Evolutionary conservation across 2,888 invertebrate genomes (phyloP), one percentile per base, ranked within the genome.

Genomic region (Syritta pipiens): DNA sequence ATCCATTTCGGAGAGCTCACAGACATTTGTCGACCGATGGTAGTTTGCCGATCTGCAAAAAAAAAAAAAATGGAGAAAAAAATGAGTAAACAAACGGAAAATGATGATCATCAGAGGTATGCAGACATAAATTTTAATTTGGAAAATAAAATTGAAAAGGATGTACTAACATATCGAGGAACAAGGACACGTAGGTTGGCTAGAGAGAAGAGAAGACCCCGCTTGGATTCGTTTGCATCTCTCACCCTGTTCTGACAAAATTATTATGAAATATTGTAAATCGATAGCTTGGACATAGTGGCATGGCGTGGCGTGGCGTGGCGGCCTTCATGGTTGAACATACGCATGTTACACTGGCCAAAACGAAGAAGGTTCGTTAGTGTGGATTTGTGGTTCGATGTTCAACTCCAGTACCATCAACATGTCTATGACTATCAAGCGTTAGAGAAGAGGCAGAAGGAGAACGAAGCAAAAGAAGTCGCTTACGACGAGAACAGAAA

Each of bases 1-100:
- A 90, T 96, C 96, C 96, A 97, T 96, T 89, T 94, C 95, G 81
- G 96, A 96, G 84, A 96, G 91, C 87, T 94, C 94, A 90, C 97
- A 97, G 86, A 93, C 93, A 83, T 95, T 95, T 81, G 94, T 95
- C 83, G 92, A 92, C 90, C 95, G 95, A 90, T 94, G 93, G 91
- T 94, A 97, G 91, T 95, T 96, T 85, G 96, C 94, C 84, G 96
- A 97, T 92, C 96, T 97, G 93, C 12, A 89, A 85, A 81, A 42
- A 83, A 82, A 83, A 74, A 75, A 71, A 59, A 77, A 79, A 28
- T 30, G 35, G 24, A 32, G 60, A 24, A 48, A 26, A 42, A 49
- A 42, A 20, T 7, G 6, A 9, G 20, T 30, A 62, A 68, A 59
- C 37, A 65, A 65, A 77, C 51, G 67, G n/a, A 63, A 55, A 62